Conservation (phyloP, 2,888 invertebrate genomes). For the Rhogogaster chlorosoma region DNA sequence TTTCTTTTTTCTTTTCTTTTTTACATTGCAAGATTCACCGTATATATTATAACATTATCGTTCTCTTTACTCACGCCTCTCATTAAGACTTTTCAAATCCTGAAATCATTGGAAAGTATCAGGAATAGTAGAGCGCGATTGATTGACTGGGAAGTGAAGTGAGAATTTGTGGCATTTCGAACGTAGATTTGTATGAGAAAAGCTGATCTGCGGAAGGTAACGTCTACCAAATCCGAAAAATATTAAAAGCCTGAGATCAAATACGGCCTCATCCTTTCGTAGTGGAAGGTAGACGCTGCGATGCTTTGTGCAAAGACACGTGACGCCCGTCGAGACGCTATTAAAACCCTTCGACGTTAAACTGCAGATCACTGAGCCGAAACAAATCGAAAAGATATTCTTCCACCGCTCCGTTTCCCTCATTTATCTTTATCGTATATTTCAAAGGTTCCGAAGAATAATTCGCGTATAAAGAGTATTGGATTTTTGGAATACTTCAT, state of each 20-base stretch:
- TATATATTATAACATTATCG: neutral
- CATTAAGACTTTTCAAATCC: neutral
- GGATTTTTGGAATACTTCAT: neutral
- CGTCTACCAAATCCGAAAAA: slow-evolving; percentile 31
- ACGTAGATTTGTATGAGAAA: slow-evolving; percentile 9
- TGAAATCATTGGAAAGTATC: neutral
- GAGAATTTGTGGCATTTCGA: neutral
- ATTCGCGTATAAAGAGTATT: neutral
- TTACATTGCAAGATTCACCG: neutral
- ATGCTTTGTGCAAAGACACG: slow-evolving; percentile 40
- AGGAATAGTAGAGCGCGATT: neutral
- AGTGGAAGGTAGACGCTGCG: slow-evolving; percentile 6
- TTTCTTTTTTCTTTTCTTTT: neutral
- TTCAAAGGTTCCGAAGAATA: neutral
- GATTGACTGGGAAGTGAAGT: neutral
- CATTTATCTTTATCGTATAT: slow-evolving; percentile 13
- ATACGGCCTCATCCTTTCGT: slow-evolving; percentile 16
- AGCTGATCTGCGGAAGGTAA: neutral
- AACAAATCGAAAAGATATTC: slow-evolving; percentile 43
- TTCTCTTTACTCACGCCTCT: neutral
- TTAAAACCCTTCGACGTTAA: slow-evolving; percentile 22
- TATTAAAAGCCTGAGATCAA: slow-evolving; percentile 37
- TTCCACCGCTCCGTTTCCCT: slow-evolving; percentile 7
- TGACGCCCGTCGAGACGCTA: slow-evolving; percentile 36
- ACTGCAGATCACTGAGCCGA: slow-evolving; percentile 39